Percentiles rank a stretch among this genome's conserved stretches.
Evolutionary conservation across 2,888 invertebrate species (phyloP).

Genomic region (Creontiades dilutus): DNA sequence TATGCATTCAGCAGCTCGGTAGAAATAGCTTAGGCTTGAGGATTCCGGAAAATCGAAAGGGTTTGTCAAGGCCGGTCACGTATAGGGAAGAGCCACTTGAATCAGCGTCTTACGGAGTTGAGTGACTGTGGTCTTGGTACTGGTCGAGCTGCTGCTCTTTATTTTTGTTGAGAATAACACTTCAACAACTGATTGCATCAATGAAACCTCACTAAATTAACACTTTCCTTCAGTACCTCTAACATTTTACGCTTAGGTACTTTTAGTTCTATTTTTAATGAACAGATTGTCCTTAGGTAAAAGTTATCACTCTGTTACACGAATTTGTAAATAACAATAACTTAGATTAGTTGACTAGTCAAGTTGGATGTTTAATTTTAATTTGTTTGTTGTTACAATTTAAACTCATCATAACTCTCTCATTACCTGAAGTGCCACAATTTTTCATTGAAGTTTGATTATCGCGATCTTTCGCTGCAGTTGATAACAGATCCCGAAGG

Average conservation of each 20-base stretch:
- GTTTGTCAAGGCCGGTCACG: slow-evolving; percentile 57
- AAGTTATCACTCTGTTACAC: too few relatives aligned
- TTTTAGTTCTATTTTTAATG: too few relatives aligned
- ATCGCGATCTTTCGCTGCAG: slow-evolving; percentile 12
- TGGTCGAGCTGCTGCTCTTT: neutral
- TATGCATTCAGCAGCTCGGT: neutral
- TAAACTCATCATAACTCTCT: neutral
- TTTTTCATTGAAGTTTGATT: slow-evolving; percentile 31
- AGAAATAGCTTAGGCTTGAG: neutral
- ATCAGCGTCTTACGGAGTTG: slow-evolving; percentile 40
- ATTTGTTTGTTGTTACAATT: neutral
- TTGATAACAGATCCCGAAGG: slow-evolving; percentile 14
- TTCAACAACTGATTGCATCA: too few relatives aligned
- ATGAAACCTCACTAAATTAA: too few relatives aligned
- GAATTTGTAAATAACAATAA: too few relatives aligned
- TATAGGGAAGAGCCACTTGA: slow-evolving; percentile 46
- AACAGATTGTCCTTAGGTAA: too few relatives aligned
- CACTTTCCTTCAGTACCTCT: too few relatives aligned
- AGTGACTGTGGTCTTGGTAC: slow-evolving; percentile 49
- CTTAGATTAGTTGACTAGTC: too few relatives aligned
- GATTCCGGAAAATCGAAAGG: neutral
- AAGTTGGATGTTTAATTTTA: too few relatives aligned
- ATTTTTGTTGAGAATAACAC: neutral
- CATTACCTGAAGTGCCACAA: neutral
- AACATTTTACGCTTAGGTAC: too few relatives aligned